A percentile compares a stretch with the other conserved stretches of the same genome.
phyloP scores from a whole-genome alignment of 2,113 vertebrate species.

The Ageneiosus marmoratus region DNA sequence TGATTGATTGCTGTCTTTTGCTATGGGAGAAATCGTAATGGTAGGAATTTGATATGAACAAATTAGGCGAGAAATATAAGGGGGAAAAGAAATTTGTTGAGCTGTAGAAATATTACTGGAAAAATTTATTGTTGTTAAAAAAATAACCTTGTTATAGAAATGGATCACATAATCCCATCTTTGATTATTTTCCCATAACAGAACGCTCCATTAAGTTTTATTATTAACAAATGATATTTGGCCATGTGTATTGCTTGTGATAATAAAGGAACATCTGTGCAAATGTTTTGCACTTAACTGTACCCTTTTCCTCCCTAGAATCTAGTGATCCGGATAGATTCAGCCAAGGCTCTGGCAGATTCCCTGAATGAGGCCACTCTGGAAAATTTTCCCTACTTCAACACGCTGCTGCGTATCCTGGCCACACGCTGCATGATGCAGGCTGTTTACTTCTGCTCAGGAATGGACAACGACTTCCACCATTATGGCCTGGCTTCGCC shows the following conservation, averaged over 20 bases:
- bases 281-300: conserved; percentile 65
- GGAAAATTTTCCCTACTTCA: conserved; percentile 83
- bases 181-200: neutral
- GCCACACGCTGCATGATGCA: conserved; percentile 99
- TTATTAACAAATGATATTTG: conserved; percentile 65
- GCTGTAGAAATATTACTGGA: too few relatives aligned
- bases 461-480: conserved; percentile 95
- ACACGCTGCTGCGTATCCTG: conserved; percentile 89
- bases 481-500: conserved; percentile 95
- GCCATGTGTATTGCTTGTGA: conserved; percentile 62
- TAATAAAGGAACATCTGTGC: neutral
- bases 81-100: too few relatives aligned
- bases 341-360: conserved; percentile 92
- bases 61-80: too few relatives aligned
- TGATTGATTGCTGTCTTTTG: too few relatives aligned
- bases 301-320: conserved; percentile 63
- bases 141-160: neutral
- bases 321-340: conserved; percentile 85
- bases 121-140: neutral
- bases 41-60: too few relatives aligned
- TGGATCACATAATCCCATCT: neutral
- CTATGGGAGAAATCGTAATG: too few relatives aligned
- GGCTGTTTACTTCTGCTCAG: conserved; percentile 96
- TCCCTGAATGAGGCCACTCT: conserved; percentile 85
- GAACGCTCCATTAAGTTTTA: neutral